Evolutionary conservation across 2,797 vertebrate genomes (phyloP).

Genomic region (Paguma larvata): DNA sequence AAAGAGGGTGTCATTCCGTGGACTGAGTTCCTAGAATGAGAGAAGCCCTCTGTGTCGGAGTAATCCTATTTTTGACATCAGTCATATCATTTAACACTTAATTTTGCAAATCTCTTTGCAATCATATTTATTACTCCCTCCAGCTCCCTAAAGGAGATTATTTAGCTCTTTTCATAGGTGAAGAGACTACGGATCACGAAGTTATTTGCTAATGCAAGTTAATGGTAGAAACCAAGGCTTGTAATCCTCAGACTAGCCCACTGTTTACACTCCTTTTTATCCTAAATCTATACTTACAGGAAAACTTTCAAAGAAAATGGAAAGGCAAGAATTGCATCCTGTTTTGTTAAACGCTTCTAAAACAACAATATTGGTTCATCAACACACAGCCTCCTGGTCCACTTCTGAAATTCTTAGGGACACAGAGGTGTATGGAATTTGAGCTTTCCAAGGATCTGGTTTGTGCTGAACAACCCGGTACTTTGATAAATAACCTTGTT

Average conservation of each 20-base stretch:
- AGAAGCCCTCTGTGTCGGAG: neutral
- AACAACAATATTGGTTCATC: slow-evolving; percentile 42
- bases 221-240: neutral
- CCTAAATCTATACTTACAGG: neutral
- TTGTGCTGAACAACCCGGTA: slow-evolving; percentile 53
- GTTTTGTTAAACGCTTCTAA: neutral
- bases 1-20: neutral
- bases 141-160: slow-evolving; percentile 1
- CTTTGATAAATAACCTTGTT: slow-evolving; percentile 50
- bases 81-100: neutral
- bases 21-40: neutral
- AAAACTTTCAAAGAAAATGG: slow-evolving; percentile 49
- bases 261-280: neutral
- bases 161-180: neutral
- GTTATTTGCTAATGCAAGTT: slow-evolving; percentile 52
- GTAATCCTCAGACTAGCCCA: neutral
- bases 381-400: neutral
- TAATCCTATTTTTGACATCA: neutral
- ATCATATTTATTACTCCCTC: slow-evolving; percentile 24
- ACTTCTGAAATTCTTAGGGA: slow-evolving; percentile 51
- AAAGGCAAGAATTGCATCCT: neutral
- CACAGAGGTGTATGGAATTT: slow-evolving; percentile 28
- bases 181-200: neutral
- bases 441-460: slow-evolving; percentile 56
- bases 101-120: neutral